Evolutionary conservation across 30 jellyfish, hydroid and myxozoan species (phyloP).

Genomic region (Chironex yamaguchii): DNA sequence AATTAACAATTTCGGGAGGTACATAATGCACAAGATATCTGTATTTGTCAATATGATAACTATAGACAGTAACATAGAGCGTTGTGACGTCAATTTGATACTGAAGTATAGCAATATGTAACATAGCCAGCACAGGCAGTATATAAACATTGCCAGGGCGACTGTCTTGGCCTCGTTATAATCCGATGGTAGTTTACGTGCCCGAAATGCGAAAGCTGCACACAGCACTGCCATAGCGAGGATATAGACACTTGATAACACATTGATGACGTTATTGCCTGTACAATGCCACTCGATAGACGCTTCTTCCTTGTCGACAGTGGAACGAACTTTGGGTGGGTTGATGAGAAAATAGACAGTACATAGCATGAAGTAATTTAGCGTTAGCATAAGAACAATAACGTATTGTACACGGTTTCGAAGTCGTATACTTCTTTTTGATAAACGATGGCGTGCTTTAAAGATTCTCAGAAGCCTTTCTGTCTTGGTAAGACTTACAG

Average conservation of each 20-base stretch:
- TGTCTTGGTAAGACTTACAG: slow-evolving; percentile 66
- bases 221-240: slow-evolving; percentile 55
- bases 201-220: slow-evolving; percentile 45
- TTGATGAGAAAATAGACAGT: background rate
- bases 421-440: background rate
- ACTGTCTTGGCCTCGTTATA: slow-evolving; percentile 71
- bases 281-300: slow-evolving; percentile 8
- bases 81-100: background rate
- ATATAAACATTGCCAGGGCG: slow-evolving; percentile 77
- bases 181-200: slow-evolving; percentile 68
- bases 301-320: background rate
- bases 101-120: slow-evolving; percentile 77
- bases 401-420: slow-evolving; percentile 6
- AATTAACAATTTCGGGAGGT: background rate
- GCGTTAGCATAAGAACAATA: slow-evolving; percentile 16
- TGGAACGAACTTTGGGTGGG: slow-evolving; percentile 25
- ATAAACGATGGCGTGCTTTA: slow-evolving; percentile 47
- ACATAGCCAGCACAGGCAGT: slow-evolving; percentile 76
- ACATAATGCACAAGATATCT: too few relatives aligned
- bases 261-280: background rate
- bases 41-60: background rate
- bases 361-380: slow-evolving; percentile 15
- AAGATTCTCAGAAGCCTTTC: slow-evolving; percentile 77
- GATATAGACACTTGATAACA: slow-evolving; percentile 44
- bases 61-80: background rate